Evolutionary conservation across 2,113 vertebrate species (phyloP).

Genomic region (Cyprinodon tularosa): DNA sequence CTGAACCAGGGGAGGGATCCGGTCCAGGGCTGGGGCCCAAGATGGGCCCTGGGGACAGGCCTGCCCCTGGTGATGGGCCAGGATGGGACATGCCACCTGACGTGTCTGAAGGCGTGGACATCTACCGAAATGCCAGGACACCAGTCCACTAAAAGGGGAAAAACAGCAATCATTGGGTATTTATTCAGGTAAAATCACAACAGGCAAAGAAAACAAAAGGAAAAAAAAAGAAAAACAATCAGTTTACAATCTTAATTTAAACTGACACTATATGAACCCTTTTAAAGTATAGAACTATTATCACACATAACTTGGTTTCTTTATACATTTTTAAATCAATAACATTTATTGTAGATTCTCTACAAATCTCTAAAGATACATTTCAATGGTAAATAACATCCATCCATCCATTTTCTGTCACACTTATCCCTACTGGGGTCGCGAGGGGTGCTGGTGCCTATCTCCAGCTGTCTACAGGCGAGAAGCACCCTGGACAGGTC

Average conservation of each 20-base stretch:
- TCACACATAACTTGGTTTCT: too few relatives aligned
- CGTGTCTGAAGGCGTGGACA: constrained; percentile 94
- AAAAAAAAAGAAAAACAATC: neutral
- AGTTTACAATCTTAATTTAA: neutral
- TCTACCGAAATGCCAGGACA: constrained; percentile 71
- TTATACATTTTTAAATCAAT: too few relatives aligned
- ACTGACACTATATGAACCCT: neutral
- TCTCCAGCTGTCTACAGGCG: too few relatives aligned
- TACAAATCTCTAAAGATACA: too few relatives aligned
- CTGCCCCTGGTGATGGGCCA: constrained; percentile 94
- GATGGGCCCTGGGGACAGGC: constrained; percentile 96
- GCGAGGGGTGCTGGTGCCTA: too few relatives aligned
- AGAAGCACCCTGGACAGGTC: too few relatives aligned
- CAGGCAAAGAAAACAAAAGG: neutral
- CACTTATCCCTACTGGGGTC: too few relatives aligned
- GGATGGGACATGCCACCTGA: constrained; percentile 92
- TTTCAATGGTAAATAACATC: too few relatives aligned
- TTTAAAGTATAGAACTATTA: neutral
- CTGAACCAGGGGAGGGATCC: constrained; percentile 93
- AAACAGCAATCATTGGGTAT: neutral
- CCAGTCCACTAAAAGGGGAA: constrained; percentile 29
- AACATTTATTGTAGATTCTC: too few relatives aligned
- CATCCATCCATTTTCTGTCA: too few relatives aligned
- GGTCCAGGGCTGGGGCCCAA: constrained; percentile 96
- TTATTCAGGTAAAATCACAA: neutral